phyloP scores from a whole-genome alignment of 2,888 invertebrate species.

The Exephanes ischioxanthus region DNA sequence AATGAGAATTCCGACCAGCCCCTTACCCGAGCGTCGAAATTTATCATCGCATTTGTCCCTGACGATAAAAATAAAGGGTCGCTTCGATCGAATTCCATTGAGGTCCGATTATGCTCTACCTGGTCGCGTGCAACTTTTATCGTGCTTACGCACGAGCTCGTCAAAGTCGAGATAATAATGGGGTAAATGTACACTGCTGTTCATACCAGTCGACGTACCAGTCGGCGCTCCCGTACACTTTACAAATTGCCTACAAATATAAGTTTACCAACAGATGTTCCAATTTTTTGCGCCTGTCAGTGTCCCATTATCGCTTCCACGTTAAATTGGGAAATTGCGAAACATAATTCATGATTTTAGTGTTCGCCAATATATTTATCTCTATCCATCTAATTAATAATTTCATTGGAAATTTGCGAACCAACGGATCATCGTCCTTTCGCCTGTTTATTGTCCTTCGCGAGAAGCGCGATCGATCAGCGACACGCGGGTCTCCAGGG shows the following conservation, averaged over 20 bases:
- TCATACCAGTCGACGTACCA: background rate
- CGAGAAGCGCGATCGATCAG: conserved; percentile 46
- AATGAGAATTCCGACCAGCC: conserved; percentile 36
- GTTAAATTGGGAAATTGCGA: background rate
- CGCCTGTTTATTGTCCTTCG: background rate
- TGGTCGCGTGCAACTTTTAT: conserved; percentile 27
- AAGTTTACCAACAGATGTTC: background rate
- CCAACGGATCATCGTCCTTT: background rate
- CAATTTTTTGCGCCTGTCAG: background rate
- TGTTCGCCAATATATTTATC: no score
- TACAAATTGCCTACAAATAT: background rate
- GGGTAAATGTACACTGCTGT: background rate
- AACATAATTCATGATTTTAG: background rate
- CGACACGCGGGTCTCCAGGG: background rate
- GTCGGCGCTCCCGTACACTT: background rate
- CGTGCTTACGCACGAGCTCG: background rate
- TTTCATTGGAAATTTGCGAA: background rate
- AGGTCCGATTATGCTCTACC: background rate
- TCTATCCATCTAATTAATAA: background rate
- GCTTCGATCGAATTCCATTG: conserved; percentile 15
- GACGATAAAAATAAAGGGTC: conserved; percentile 10
- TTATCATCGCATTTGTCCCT: conserved; percentile 1
- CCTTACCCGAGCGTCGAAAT: conserved; percentile 11
- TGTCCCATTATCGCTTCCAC: background rate
- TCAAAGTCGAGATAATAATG: background rate